phyloP scores from a whole-genome alignment of 2,113 vertebrate species.

The Bostrychus sinensis region DNA sequence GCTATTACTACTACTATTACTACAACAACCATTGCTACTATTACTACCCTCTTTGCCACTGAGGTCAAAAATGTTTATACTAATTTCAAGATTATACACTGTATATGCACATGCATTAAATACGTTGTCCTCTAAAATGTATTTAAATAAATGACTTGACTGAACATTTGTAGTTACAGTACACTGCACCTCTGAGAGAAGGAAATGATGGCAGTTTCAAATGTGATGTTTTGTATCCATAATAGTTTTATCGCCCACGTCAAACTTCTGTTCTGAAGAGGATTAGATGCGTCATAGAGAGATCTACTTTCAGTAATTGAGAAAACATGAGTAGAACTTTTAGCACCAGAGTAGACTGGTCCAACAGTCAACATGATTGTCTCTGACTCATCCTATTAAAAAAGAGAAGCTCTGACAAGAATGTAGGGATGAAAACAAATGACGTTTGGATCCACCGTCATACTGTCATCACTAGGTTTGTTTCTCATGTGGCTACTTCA shows the following conservation, averaged over 20 bases:
- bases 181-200: no score
- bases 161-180: no score
- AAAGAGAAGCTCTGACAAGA: slow-evolving; percentile 13
- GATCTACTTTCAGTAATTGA: slow-evolving; percentile 11
- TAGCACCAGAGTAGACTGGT: not conserved
- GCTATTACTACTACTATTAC: no score
- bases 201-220: no score
- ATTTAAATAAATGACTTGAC: no score
- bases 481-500: slow-evolving; percentile 26
- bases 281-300: slow-evolving; percentile 15
- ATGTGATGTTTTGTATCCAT: no score
- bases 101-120: no score
- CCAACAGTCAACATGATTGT: slow-evolving; percentile 4
- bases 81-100: no score
- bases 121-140: no score
- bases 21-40: no score
- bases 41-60: no score
- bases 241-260: not conserved
- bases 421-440: slow-evolving; percentile 13
- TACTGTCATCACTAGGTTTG: slow-evolving; percentile 30
- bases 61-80: no score
- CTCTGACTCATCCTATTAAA: slow-evolving; percentile 48
- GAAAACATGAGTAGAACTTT: slow-evolving; percentile 13
- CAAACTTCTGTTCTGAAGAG: slow-evolving; percentile 1
- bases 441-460: slow-evolving; percentile 17